Evolutionary conservation across 2,888 invertebrate genomes (phyloP).

Genomic region (Cordylochernes scorpioides): DNA sequence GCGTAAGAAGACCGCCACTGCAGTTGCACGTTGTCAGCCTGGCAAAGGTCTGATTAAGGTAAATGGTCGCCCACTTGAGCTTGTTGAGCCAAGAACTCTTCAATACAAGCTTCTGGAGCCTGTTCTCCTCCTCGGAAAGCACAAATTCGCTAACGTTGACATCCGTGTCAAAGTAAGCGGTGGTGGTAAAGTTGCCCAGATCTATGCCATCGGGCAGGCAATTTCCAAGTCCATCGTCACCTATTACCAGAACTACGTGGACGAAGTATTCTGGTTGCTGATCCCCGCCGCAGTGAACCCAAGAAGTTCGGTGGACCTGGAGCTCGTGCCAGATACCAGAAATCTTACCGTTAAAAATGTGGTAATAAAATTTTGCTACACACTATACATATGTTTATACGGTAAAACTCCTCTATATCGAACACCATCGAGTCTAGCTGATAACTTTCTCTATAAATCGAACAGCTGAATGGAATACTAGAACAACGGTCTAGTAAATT

Average conservation of each 20-base stretch:
- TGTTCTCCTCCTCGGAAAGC: conserved; percentile 62
- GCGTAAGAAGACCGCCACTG: conserved; percentile 93
- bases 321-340: conserved; percentile 97
- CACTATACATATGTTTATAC: no score
- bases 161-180: conserved; percentile 91
- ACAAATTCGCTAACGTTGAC: conserved; percentile 64
- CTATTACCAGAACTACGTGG: conserved; percentile 99
- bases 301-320: conserved; percentile 99
- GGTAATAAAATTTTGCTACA: no score
- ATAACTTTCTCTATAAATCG: no score
- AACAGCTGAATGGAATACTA: no score
- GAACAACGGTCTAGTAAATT: no score
- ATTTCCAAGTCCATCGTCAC: conserved; percentile 92
- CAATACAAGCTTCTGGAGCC: conserved; percentile 84
- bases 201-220: conserved; percentile 94
- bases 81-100: conserved; percentile 82
- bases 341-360: conserved; percentile 93
- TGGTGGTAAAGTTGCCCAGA: conserved; percentile 94
- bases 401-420: no score
- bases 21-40: conserved; percentile 93
- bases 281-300: conserved; percentile 94
- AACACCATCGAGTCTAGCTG: no score
- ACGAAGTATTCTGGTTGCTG: conserved; percentile 83
- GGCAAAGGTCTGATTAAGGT: conserved; percentile 80
- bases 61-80: conserved; percentile 85